Base-by-base conservation (phyloP, 2,113 vertebrate species). In the Oncorhynchus masou region DNA sequence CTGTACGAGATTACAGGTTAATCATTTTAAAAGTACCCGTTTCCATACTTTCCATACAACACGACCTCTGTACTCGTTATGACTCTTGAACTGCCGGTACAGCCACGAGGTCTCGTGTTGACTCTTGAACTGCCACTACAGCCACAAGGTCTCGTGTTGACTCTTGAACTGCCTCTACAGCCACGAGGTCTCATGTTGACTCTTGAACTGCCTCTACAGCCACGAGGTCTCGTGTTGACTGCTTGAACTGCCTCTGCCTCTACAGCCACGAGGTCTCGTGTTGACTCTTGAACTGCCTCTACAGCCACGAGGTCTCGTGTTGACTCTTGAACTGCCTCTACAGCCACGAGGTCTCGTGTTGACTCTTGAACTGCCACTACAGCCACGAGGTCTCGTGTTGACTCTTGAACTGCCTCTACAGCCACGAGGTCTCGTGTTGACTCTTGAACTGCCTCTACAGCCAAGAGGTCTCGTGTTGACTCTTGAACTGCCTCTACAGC, bases 71-170 rank as follows among this genome's bases (percentile, higher is more conserved):
- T 29, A 71, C 39, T 80, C 74, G 73, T 15, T 2, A 77, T 80
- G 79, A 75, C 79, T 81, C 65, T 80, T 78, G 70, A 81, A 81
- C 83, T 85, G 60, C 67, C 68, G 74, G 76, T 77, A 82, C 87
- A 54, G 49, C 81, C 88, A 88, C 88, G 87, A 29, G 29, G 29
- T 29, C 29, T 31, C 74, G 74, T 15, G 2, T 79, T 80, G 79
- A 75, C 79, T 81, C 60, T 79, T 80, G 71, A 81, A 81, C 83
- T 85, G 60, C 67, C 82, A 71, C 76, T 77, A 82, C 87, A 54
- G 49, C 81, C 88, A 88, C 89, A 86, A 29, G 27, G 27, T 29
- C 27, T 29, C 3, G 27, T 29, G 27, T 29, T 29, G 27, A 29
- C 27, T 29, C 27, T 29, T 3, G 27, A 29, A 29, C 27, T 29